phyloP scores from a whole-genome alignment of 2,113 vertebrate species.

The Seriola aureovittata region DNA sequence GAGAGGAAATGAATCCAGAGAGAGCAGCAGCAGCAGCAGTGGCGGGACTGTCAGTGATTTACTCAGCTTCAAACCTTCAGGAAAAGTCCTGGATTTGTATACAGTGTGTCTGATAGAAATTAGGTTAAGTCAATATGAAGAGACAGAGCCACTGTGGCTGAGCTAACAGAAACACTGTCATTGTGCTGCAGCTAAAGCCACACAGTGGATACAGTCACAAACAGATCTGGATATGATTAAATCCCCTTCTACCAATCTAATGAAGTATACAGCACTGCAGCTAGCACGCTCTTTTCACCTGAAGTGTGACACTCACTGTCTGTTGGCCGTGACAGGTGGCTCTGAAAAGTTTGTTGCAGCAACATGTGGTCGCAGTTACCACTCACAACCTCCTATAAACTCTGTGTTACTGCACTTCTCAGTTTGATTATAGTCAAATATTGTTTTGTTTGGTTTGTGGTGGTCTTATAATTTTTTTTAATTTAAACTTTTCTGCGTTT shows the following conservation, averaged over 20 bases:
- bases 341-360: too few species aligned
- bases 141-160: not conserved
- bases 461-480: too few species aligned
- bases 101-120: constrained; percentile 37
- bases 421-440: too few species aligned
- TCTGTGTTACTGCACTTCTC: too few species aligned
- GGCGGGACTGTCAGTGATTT: not conserved
- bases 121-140: constrained; percentile 26
- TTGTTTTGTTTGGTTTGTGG: too few species aligned
- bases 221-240: not conserved
- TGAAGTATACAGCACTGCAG: not conserved
- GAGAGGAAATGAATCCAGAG: constrained; percentile 8
- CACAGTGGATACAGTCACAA: not conserved
- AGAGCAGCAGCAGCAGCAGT: not conserved
- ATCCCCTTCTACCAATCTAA: not conserved
- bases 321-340: too few species aligned
- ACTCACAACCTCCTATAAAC: too few species aligned
- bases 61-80: constrained; percentile 2
- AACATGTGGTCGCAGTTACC: too few species aligned
- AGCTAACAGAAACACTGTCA: constrained; percentile 13
- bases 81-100: constrained; percentile 13
- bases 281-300: too few species aligned
- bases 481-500: too few species aligned
- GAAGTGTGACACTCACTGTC: too few species aligned
- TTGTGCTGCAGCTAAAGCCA: too few species aligned